These are phyloP conservation scores for Sinosuthora webbiana DNA, from an alignment of 2,113 vertebrate species.

Conservation along the genomic window DNA sequence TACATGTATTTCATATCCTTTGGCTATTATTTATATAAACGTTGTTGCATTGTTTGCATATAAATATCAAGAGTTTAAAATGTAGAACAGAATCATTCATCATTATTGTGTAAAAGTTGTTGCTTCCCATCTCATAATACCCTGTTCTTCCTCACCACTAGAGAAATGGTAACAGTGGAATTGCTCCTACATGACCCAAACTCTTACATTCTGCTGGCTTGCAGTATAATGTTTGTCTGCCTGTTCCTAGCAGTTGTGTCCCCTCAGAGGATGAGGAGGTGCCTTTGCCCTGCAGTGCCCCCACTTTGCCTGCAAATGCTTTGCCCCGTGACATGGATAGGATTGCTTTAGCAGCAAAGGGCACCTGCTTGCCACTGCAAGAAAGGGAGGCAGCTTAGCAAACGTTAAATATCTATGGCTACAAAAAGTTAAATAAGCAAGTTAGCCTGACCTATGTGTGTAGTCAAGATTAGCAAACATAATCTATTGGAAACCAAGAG, in stretches of 20 bases:
- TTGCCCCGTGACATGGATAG: rapidly evolving
- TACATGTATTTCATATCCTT: not conserved
- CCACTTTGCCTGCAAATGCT: not conserved
- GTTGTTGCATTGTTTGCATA: not conserved
- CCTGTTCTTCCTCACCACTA: rapidly evolving
- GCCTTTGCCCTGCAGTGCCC: not conserved
- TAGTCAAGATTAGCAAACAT: not conserved
- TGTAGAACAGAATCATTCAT: not conserved
- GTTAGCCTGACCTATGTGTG: not conserved
- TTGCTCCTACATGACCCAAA: not conserved
- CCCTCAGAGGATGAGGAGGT: not conserved
- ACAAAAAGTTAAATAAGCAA: not conserved
- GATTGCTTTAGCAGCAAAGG: not conserved
- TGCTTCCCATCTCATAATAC: not conserved
- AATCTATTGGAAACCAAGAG: not conserved
- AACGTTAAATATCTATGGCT: not conserved
- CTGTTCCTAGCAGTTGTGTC: not conserved
- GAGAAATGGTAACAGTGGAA: not conserved
- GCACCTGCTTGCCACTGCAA: rapidly evolving
- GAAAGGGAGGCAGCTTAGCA: not conserved
- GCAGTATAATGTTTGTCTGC: not conserved
- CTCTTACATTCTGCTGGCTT: rapidly evolving
- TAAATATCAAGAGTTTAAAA: not conserved
- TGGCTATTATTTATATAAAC: not conserved
- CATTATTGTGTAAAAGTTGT: not conserved